Percentiles rank a stretch among this genome's conserved stretches.
phyloP scores from a whole-genome alignment of 2,888 invertebrate genomes.

The Erannis defoliaria region DNA sequence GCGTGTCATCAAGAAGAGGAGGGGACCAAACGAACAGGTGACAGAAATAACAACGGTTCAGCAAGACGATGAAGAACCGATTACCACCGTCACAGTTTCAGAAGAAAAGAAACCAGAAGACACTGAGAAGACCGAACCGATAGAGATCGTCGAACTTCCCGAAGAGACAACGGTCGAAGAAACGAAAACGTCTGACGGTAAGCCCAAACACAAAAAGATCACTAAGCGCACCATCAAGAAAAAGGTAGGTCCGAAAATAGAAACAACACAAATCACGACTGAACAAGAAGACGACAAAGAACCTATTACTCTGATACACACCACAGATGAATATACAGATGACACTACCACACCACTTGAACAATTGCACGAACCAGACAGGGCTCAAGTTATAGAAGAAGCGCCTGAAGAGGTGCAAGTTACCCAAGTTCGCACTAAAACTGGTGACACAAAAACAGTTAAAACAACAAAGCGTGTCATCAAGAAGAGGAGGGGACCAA shows the following conservation, averaged over 20 bases:
- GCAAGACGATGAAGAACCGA: conserved; percentile 29
- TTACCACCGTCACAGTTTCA: conserved; percentile 22
- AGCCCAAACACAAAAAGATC: conserved; percentile 44
- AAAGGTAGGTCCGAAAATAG: conserved; percentile 68
- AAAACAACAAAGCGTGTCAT: background rate
- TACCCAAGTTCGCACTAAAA: conserved; percentile 51
- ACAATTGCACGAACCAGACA: conserved; percentile 50
- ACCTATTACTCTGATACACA: conserved; percentile 31
- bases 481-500: background rate
- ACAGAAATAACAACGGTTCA: background rate
- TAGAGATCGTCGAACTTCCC: background rate
- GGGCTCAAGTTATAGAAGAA: conserved; percentile 60
- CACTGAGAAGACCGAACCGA: background rate
- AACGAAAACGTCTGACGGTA: conserved; percentile 37
- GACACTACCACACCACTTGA: conserved; percentile 47
- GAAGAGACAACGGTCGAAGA: background rate
- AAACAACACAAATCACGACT: conserved; percentile 51
- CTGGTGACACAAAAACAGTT: conserved; percentile 57
- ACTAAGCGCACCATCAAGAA: background rate
- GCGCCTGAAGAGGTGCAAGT: conserved; percentile 35
- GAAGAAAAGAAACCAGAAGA: background rate
- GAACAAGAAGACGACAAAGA: conserved; percentile 59
- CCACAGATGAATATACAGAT: conserved; percentile 53
- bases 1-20: background rate
- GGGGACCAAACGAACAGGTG: background rate